Base-by-base conservation (phyloP, 2,797 vertebrate genomes). In the Lacerta viridis region DNA sequence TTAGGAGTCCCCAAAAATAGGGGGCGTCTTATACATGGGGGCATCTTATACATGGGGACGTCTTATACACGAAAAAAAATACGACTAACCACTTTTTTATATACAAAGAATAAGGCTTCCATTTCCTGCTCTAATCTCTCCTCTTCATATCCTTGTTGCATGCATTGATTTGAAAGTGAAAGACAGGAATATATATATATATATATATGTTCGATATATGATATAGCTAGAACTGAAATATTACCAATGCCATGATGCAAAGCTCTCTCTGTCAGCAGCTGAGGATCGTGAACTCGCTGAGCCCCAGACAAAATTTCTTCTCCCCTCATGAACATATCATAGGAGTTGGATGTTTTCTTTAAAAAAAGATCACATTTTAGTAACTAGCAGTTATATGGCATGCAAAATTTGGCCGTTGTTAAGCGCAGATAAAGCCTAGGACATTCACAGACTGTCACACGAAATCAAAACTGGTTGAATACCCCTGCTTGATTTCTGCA, bases 251-350 rank as follows among this genome's bases (percentile, higher is more conserved):
- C 97, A 61, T 99, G 99, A 94, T 99, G 98, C 88, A 85, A 90
- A 84, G 99, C 99, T 94, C 99, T 97, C 46, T 99, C 98, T 0
- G 98, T 99, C 90, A 99, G 96, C 95, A 99, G 96, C 95, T 99
- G 97, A 87, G 99, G 97, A 20, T 99, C 98, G 0, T 99, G 99
- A 95, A 99, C 94, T 96, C 99, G 98, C 97, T 99, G 99, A 94
- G 99, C 99, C 93, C 99, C 99, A 5, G 99, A 99, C 88, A 99
- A 93, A 94, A 99, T 99, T 97, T 99, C 99, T 95, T 99, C 99
- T 74, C 99, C 99, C 95, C 99, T 98, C 99, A 99, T 99, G 94
- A 99, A 99, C 99, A 99, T 99, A 95, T 99, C 99, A 0, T 99
- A 99, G 0, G 99, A 99, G 95, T 99, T 99, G 83, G 99, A 99